Evolutionary conservation across 2,888 invertebrate species (phyloP).

Genomic region (Nudaria mundana): DNA sequence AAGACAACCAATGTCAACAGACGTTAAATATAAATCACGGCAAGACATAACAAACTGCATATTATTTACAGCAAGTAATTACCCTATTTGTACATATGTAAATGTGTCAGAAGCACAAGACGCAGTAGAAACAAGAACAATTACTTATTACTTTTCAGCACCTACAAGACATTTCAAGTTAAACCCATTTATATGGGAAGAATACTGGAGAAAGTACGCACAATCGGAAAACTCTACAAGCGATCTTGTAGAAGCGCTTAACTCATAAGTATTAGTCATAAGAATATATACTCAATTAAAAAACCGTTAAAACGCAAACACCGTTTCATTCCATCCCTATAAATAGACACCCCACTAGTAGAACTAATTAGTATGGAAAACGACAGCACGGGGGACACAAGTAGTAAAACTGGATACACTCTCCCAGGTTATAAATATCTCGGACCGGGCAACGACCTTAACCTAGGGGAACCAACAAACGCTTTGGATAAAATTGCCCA

Average conservation of each 20-base stretch:
- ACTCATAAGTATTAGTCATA: too few relatives aligned
- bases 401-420: neutral
- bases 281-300: too few relatives aligned
- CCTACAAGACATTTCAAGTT: neutral
- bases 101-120: neutral
- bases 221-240: too few relatives aligned
- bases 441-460: neutral
- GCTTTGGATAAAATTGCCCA: neutral
- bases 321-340: neutral
- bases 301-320: neutral
- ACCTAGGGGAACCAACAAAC: neutral
- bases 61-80: slow-evolving; percentile 15
- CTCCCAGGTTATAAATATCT: slow-evolving; percentile 7
- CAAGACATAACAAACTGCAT: slow-evolving; percentile 9
- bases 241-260: too few relatives aligned
- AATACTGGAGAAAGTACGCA: neutral
- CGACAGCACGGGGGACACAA: neutral
- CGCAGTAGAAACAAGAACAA: neutral
- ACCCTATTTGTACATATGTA: slow-evolving; percentile 4
- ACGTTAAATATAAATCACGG: slow-evolving; percentile 23
- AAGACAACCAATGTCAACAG: slow-evolving; percentile 28
- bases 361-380: neutral
- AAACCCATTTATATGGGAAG: neutral
- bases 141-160: neutral
- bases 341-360: neutral